Evolutionary conservation across 2,888 invertebrate species (phyloP), one percentile per base, ranked within the genome.

Genomic region (Protonemura montana): DNA sequence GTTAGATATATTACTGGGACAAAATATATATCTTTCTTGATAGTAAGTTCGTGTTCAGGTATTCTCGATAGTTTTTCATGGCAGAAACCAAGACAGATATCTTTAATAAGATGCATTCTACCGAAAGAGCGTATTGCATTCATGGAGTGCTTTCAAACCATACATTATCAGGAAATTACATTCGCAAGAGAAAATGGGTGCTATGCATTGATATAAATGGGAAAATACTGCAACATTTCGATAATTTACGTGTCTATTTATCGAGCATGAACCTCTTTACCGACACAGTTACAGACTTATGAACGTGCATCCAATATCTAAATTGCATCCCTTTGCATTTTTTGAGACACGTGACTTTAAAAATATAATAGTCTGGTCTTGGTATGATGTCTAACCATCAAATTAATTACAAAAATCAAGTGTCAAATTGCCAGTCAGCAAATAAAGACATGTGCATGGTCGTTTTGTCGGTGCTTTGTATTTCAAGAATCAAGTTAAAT

Each of bases 351-450:
- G 35, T 35, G 35, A 10, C 35, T 3, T 35, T 35, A 10, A 35
- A 35, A 35, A 35, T 35, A 35, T 35, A 6, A 35, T 35, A 10
- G 35, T 35, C n/a, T n/a, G n/a, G n/a, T n/a, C n/a, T n/a, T 35
- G 5, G 35, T 35, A 26, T 28, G 28, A n/a, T 78, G 78, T 26
- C 78, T 35, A 78, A n/a, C 26, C 59, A 76, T 26, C 76, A 28
- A 84, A 84, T 84, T 59, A 59, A 26, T 84, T 84, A 59, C 42
- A 76, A 21, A 76, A 76, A 84, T 76, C 27, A 28, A 21, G 26
- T 76, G 84, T 84, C 84, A 84, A 26, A 84, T 76, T 76, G 59
- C 28, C 76, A n/a, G 59, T 16, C 29, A 29, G 7, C 28, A 81
- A 30, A 81, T 81, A 81, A 28, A 21, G 13, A 29, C 16, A 81